Base-by-base conservation (phyloP, 2,797 vertebrate species). In the Podarcis lilfordi region DNA sequence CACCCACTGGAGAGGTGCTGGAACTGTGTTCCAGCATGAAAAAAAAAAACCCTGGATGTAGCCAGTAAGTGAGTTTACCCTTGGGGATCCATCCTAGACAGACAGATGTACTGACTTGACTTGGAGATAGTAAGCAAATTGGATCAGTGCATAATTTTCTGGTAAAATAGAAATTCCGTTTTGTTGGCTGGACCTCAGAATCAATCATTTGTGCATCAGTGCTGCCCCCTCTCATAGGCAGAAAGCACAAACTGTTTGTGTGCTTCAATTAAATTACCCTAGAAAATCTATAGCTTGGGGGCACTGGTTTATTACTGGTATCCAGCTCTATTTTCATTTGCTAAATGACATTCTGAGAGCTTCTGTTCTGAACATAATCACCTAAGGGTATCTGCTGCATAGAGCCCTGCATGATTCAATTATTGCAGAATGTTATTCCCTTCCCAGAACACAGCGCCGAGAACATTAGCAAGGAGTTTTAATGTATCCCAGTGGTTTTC, bases 321-420 rank as follows among this genome's bases (percentile, higher is more conserved):
- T 94, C 95, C 94, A 96, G 95, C 94, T 96, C 94, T 93, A 94
- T 96, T 96, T 96, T 96, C 94, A 94, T 96, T 96, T 96, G 92
- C 93, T 94, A 96, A 96, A 96, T 95, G 95, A 92, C 92, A 89
- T 95, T 96, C 94, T 94, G 95, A 96, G 96, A 96, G 94, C 95
- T 92, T 96, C 94, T 92, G 69, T 95, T 96, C 95, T 92, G 91
- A 94, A 90, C 92, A 88, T 95, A 96, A 96, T 96, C 96, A 96
- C 95, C 95, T 94, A 91, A 96, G 93, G 95, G 91, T 90, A 93
- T 93, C 90, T 93, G 74, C 89, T 85, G 91, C 95, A 76, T 90
- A 84, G 93, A 94, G 91, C 86, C 93, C 91, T 74, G 78, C 81
- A 92, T 95, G 94, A 96, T 96, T 96, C 95, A 95, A 95, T 97